Evolutionary conservation across 2,797 vertebrate species (phyloP), one percentile per base, ranked within the genome.

Genomic region (Bryconaethiops microstoma): DNA sequence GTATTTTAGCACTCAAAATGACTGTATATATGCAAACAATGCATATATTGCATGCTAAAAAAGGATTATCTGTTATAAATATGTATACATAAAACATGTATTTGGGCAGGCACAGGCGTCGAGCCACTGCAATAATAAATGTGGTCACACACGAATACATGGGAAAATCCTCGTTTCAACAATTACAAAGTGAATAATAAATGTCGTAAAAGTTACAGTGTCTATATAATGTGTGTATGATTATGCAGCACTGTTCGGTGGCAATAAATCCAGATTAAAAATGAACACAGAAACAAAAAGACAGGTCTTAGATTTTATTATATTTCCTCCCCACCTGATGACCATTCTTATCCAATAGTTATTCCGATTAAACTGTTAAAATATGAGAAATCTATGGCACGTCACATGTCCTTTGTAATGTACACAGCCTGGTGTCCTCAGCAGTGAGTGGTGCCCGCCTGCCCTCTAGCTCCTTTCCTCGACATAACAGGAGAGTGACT

Each of bases 381-480:
- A 23, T 8, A 7, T 48, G n/a, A 70, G 3, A 23, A 21, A 42
- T 14, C 39, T 21, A 17, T 42, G 5, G n/a, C n/a, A 59, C 39
- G 2, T 42, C 23, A n/a, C 3, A 25, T 70, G 50, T 70, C 50
- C 52, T 70, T 25, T 25, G 42, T 48, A 19, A 69, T 48, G 13
- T 9, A 6, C 4, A 0, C n/a, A 25, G 8, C 42, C 69, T 71
- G 48, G 40, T 71, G 50, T 7, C 50, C 52, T 68, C 54, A 69
- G 29, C 21, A 21, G 25, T 23, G 80, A 72, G 75, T 12, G 7
- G 25, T 17, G 7, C n/a, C 23, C 45, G 19, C 9, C 50, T 35
- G 72, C 77, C 77, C 80, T 73, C 77, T 84, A 39, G 39, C 3
- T 0, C 9, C 45, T 42, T 12, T 63, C 5, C 50, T 19, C 64